Percentiles rank a stretch among this genome's conserved stretches.
Conservation (phyloP, 2,888 invertebrate species). For the Xestia c-nigrum region DNA sequence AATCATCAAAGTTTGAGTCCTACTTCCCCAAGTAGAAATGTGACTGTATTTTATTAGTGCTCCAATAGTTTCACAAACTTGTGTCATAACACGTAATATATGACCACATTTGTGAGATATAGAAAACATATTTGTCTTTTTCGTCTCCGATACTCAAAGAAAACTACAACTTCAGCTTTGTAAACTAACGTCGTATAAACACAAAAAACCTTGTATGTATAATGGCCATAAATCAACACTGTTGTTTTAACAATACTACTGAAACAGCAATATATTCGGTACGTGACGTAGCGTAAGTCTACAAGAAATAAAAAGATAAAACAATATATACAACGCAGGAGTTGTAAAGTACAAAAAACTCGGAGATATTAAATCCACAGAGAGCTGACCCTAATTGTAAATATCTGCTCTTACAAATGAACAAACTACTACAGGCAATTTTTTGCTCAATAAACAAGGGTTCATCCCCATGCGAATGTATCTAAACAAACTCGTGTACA, state of each 20-base stretch:
- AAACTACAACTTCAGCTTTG: conserved; percentile 20
- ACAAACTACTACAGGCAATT: conserved; percentile 74
- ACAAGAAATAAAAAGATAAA: conserved; percentile 34
- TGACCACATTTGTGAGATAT: conserved; percentile 46
- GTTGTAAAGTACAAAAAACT: conserved; percentile 73
- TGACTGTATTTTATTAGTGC: conserved; percentile 61
- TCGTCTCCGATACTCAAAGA: conserved; percentile 21
- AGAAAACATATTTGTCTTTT: conserved; percentile 54
- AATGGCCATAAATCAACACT: conserved; percentile 35
- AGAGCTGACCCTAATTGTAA: conserved; percentile 81
- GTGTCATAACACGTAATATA: conserved; percentile 55
- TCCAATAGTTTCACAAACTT: conserved; percentile 51
- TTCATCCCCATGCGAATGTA: conserved; percentile 62
- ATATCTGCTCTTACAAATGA: conserved; percentile 80
- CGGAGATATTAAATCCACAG: conserved; percentile 71
- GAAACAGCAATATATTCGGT: conserved; percentile 31
- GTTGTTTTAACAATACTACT: conserved; percentile 43
- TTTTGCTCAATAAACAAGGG: conserved; percentile 73
- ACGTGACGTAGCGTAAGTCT: conserved; percentile 16
- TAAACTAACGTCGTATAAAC: conserved; percentile 32
- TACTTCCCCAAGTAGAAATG: conserved; percentile 46
- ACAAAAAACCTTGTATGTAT: conserved; percentile 9
- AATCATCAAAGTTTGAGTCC: conserved; percentile 53
- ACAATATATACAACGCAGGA: conserved; percentile 57
- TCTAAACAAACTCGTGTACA: conserved; percentile 45